Conservation (phyloP, 2,113 vertebrate species). For the Sebastes schlegelii region DNA sequence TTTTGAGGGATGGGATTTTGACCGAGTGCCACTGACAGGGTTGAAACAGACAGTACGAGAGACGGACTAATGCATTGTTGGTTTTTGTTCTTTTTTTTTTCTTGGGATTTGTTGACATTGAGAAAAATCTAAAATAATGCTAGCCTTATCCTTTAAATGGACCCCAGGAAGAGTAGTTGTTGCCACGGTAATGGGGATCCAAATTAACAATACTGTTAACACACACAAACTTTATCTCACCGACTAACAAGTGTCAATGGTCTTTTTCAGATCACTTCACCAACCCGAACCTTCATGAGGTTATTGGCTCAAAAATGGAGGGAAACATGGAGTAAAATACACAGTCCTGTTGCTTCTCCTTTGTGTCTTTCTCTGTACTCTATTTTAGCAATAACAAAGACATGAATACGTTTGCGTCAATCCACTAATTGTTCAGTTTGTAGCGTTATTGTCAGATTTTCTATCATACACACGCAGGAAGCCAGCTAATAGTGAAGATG, state of each 20-base stretch:
- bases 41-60: not conserved
- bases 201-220: not conserved
- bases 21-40: not conserved
- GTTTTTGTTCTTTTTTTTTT: not conserved
- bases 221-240: not conserved
- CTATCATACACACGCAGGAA: not conserved
- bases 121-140: not conserved
- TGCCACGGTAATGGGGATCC: not conserved
- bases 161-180: not conserved
- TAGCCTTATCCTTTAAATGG: not conserved
- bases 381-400: not conserved
- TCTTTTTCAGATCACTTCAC: slow-evolving; percentile 81
- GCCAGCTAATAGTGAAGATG: not conserved
- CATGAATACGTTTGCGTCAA: not conserved
- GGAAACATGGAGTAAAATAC: slow-evolving; percentile 49
- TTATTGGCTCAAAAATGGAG: slow-evolving; percentile 54
- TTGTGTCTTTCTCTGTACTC: not conserved
- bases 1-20: too few species aligned
- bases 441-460: not conserved
- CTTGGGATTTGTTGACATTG: not conserved
- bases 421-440: not conserved
- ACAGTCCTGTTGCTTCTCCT: not conserved
- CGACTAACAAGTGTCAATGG: not conserved
- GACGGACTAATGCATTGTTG: not conserved
- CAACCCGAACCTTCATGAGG: slow-evolving; percentile 64